These are phyloP conservation scores for Apantesis nais DNA, from an alignment of 2,888 invertebrate species.

Conservation along the genomic window DNA sequence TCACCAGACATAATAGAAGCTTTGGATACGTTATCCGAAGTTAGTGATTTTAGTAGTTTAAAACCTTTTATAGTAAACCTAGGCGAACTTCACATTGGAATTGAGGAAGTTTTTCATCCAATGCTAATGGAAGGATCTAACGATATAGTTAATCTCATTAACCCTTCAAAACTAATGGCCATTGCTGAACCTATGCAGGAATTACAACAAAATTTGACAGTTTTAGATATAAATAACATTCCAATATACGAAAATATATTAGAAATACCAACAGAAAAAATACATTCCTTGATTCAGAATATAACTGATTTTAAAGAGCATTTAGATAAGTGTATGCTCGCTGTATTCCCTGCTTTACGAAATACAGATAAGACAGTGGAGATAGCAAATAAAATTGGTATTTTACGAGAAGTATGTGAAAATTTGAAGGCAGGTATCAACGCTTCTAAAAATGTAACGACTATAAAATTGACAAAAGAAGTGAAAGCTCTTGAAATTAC, in stretches of 20 bases:
- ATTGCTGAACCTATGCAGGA: slow-evolving; percentile 76
- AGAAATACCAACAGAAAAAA: slow-evolving; percentile 67
- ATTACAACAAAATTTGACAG: slow-evolving; percentile 68
- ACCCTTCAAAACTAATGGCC: slow-evolving; percentile 61
- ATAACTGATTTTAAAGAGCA: slow-evolving; percentile 68
- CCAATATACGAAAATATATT: slow-evolving; percentile 73
- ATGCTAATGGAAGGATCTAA: slow-evolving; percentile 65
- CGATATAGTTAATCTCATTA: slow-evolving; percentile 53
- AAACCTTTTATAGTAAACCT: slow-evolving; percentile 66
- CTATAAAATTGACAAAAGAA: slow-evolving; percentile 35
- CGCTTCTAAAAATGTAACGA: slow-evolving; percentile 41
- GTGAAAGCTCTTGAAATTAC: slow-evolving; percentile 55
- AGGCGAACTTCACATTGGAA: slow-evolving; percentile 63
- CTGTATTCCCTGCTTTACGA: slow-evolving; percentile 66
- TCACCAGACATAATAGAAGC: slow-evolving; percentile 68
- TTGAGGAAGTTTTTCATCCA: slow-evolving; percentile 73
- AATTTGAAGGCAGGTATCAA: slow-evolving; percentile 62
- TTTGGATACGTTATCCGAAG: slow-evolving; percentile 70
- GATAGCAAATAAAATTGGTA: slow-evolving; percentile 67
- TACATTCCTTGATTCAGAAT: slow-evolving; percentile 65
- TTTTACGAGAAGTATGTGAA: slow-evolving; percentile 63
- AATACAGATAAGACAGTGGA: slow-evolving; percentile 65
- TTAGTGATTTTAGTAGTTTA: slow-evolving; percentile 68
- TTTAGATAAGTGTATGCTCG: slow-evolving; percentile 65
- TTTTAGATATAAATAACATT: slow-evolving; percentile 72